phyloP scores from a whole-genome alignment of 2,113 vertebrate species.

The Apodemus speciosus region DNA sequence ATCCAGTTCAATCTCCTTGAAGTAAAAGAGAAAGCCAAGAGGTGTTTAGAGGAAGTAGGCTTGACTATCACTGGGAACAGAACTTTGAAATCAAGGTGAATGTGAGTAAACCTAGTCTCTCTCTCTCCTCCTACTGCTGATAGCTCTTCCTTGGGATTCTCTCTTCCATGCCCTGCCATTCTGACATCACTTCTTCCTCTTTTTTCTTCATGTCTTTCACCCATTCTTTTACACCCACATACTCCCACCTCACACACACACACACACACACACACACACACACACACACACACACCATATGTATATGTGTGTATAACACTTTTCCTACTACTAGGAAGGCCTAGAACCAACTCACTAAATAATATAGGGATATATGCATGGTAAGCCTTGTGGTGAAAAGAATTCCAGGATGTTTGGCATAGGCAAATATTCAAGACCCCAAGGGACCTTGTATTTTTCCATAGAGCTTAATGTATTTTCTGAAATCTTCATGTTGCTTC shows the following conservation, averaged over 20 bases:
- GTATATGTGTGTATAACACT: not conserved
- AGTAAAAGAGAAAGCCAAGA: not conserved
- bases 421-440: not conserved
- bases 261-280: not conserved
- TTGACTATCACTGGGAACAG: not conserved
- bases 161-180: rapidly evolving
- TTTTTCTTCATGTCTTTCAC: not conserved
- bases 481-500: not conserved
- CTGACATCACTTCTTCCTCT: not conserved
- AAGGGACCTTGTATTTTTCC: no score
- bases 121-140: not conserved
- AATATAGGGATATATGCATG: not conserved
- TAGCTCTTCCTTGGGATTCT: not conserved
- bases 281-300: not conserved
- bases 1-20: not conserved
- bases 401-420: not conserved
- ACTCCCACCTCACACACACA: not conserved
- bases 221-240: no score
- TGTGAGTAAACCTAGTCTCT: not conserved
- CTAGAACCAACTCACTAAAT: constrained; percentile 14
- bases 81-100: not conserved
- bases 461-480: not conserved
- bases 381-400: not conserved
- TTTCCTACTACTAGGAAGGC: not conserved
- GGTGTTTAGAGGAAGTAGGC: not conserved